Percentiles rank a stretch among this genome's conserved stretches.
Evolutionary conservation across 2,113 vertebrate species (phyloP).

Genomic region (Callionymus lyra): DNA sequence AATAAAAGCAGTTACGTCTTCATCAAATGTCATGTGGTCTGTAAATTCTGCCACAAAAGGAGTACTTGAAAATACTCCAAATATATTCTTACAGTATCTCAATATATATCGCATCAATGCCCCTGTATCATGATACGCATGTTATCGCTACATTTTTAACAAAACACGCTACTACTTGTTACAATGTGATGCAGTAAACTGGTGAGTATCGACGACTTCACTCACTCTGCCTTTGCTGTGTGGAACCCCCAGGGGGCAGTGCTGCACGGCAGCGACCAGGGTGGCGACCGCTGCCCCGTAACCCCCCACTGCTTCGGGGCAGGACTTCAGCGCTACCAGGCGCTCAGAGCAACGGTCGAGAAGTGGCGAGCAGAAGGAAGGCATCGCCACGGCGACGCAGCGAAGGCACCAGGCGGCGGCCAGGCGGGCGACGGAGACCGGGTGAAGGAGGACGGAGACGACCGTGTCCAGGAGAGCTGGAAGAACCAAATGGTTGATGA

Average conservation of each 20-base stretch:
- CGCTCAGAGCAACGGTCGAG: constrained; percentile 81
- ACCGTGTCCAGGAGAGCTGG: constrained; percentile 80
- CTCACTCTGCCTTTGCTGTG: constrained; percentile 81
- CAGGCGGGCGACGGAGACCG: constrained; percentile 69
- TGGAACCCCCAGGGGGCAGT: constrained; percentile 84
- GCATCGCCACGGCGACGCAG: constrained; percentile 75
- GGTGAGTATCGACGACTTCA: not conserved
- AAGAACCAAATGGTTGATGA: constrained; percentile 1
- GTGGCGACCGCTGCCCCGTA: constrained; percentile 83
- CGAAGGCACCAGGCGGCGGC: constrained; percentile 86
- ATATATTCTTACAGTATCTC: too few relatives aligned
- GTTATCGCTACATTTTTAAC: too few relatives aligned
- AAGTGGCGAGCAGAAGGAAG: constrained; percentile 70
- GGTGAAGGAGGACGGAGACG: constrained; percentile 74
- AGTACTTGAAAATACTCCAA: too few relatives aligned
- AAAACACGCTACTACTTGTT: constrained; percentile 5
- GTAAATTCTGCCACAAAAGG: too few relatives aligned
- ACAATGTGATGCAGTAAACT: not conserved
- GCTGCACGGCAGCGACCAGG: constrained; percentile 79
- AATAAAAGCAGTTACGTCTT: too few relatives aligned
- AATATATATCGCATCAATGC: too few relatives aligned
- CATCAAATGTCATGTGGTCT: too few relatives aligned
- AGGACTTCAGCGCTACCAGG: constrained; percentile 73
- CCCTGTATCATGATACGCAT: too few relatives aligned
- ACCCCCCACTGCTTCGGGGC: constrained; percentile 81